Evolutionary conservation across 2,797 vertebrate species (phyloP), one percentile per base, ranked within the genome.

Genomic region (Rhinogobio ventralis): DNA sequence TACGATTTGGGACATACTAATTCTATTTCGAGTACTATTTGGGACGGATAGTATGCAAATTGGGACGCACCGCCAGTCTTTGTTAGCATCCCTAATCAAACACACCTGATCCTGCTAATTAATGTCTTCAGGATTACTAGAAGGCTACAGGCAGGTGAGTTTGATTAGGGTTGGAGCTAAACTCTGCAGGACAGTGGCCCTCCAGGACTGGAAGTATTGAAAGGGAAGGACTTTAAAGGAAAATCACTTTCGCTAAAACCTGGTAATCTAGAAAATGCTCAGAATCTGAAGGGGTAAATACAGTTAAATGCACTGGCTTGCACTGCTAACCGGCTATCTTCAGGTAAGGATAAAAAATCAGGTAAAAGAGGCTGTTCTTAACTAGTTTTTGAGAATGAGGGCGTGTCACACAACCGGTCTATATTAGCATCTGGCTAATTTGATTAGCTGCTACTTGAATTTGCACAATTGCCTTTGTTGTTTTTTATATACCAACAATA

Each of bases 381-480:
- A 57, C 11, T 45, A 46, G 39, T 25, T 72, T 25, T 72, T 9
- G 36, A 45, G 36, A 36, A 14, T 45, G 20, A 3, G 0, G n/a
- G 42, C 1, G 17, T 14, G 23, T 25, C 68, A 25, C 7, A 46
- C 39, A 39, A 39, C 20, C 0, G 6, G 5, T 72, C 42, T 10
- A 72, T 72, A 25, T 72, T 72, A 46, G 14, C n/a, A 72, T 17
- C n/a, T 73, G 45, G 45, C 13, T 71, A 69, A 69, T 14, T n/a
- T 42, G 11, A 42, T 20, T n/a, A 69, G 36, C 36, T 7, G 36
- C 66, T n/a, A 23, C 36, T 11, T 51, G 2, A 33, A 30, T 74
- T 53, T 53, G 28, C 9, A 10, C n/a, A 72, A 46, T 28, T 72
- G 17, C 39, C 0, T 0, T 0, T 53, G 51, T 20, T 53, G 23